Base-by-base conservation (phyloP, 2,888 invertebrate species). In the Blastobasis lacticolella region DNA sequence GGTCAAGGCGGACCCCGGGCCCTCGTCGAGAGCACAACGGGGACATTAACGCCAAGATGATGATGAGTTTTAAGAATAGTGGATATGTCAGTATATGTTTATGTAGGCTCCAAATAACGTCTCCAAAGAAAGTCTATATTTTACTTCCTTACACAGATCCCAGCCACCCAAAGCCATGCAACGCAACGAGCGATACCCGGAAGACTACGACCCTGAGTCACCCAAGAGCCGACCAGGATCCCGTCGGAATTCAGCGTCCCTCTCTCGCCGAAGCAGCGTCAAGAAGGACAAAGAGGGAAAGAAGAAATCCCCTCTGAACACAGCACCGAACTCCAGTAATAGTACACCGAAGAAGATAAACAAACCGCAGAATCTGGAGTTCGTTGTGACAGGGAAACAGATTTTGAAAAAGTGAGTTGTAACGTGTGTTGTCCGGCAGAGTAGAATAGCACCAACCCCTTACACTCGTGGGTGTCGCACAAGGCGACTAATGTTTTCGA, bases 301-400 rank as follows among this genome's bases (percentile, higher is more conserved):
- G 55, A 63, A 60, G 54, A 65, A 59, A 44, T 60, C 65, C 0
- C 63, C 67, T 0, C 46, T 59, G 1, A 61, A 51, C 55, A 61
- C 69, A 0, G 61, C 69, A 0, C 62, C 77, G 0, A 58, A 56
- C 2, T 73, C 78, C 0, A 63, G 61, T 2, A 70, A 62, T 5
- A 72, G 71, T 0, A 85, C 85, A 0, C 83, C 85, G 0, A 83
- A 81, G 64, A 76, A 70, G 44, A 58, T 58, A 0, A 60, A 50
- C 0, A 80, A 76, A 45, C 65, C 64, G 0, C 73, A 69, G 56
- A 73, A 72, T 6, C 57, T 78, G n/a, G 86, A 87, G 5, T 79
- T 87, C 37, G 51, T 79, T 1, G 81, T 87, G 0, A 85, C 85
- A 0, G 87, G 87, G 0, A 81, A 78, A 37, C 86, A 82, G 57